Percentiles rank a stretch among this genome's conserved stretches.
These are phyloP conservation scores for Ctenochaetus hawaiiensis DNA, from an alignment of 2,797 vertebrate species.

Conservation along the genomic window DNA sequence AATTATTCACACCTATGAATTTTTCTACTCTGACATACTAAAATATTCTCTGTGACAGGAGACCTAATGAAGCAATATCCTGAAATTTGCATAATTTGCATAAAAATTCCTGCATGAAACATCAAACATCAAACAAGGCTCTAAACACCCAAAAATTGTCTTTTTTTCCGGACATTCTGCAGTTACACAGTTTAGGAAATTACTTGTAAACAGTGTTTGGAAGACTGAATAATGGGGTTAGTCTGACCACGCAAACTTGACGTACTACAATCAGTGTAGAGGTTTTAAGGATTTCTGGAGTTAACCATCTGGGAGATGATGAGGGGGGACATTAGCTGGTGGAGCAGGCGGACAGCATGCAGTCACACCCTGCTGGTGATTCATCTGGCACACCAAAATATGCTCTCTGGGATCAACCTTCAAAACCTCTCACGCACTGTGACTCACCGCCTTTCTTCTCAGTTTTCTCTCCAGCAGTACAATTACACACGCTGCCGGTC, in stretches of 20 bases:
- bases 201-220: neutral
- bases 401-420: slow-evolving; percentile 63
- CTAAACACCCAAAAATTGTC: neutral
- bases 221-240: slow-evolving; percentile 8
- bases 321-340: slow-evolving; percentile 53
- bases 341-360: slow-evolving; percentile 14
- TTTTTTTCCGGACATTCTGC: neutral
- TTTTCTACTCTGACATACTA: neutral
- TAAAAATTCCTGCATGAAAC: neutral
- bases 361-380: slow-evolving; percentile 76
- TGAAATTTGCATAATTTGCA: neutral
- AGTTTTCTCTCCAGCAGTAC: slow-evolving; percentile 53
- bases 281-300: neutral
- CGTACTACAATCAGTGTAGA: neutral
- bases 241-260: slow-evolving; percentile 26
- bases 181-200: neutral
- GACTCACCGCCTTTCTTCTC: slow-evolving; percentile 72
- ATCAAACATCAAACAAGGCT: too few species aligned
- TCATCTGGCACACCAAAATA: slow-evolving; percentile 70
- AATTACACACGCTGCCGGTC: slow-evolving; percentile 50
- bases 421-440: slow-evolving; percentile 54
- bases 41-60: neutral
- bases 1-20: slow-evolving; percentile 1
- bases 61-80: neutral
- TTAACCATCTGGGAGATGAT: slow-evolving; percentile 9